Conservation (phyloP, 2,888 invertebrate genomes). For the Anorthoa munda region DNA sequence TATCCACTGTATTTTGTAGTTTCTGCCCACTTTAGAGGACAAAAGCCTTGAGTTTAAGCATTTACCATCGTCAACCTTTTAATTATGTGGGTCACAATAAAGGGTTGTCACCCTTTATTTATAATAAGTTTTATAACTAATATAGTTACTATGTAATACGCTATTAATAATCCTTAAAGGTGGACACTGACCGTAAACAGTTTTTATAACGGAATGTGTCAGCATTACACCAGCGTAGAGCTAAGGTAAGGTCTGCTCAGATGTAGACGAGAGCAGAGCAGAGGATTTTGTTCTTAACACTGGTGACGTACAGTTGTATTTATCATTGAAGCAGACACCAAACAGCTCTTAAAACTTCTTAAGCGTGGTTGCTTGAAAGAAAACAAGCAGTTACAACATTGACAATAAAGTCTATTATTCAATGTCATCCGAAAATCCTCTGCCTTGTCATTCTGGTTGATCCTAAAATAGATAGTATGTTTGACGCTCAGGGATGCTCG, state of each 20-base stretch:
- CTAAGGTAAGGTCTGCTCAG: neutral
- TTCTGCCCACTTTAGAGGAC: neutral
- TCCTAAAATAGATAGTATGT: neutral
- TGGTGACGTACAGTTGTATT: neutral
- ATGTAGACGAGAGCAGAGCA: neutral
- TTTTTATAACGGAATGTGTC: neutral
- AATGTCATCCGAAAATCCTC: neutral
- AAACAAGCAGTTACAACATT: neutral
- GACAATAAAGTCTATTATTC: neutral
- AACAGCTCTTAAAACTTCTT: neutral
- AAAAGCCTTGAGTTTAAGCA: neutral
- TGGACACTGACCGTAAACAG: neutral
- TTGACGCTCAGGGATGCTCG: neutral
- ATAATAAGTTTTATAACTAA: neutral
- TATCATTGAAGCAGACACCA: neutral
- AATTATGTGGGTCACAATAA: no score
- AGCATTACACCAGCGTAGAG: neutral
- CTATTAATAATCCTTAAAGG: slow-evolving; percentile 4
- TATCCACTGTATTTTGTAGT: slow-evolving; percentile 5
- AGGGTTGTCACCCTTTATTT: no score
- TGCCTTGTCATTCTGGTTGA: neutral
- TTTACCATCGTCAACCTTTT: neutral
- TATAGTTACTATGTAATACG: neutral
- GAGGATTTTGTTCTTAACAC: neutral
- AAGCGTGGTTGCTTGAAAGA: neutral